Conservation (phyloP, 2,888 invertebrate species). For the Cerastis rubricosa region DNA sequence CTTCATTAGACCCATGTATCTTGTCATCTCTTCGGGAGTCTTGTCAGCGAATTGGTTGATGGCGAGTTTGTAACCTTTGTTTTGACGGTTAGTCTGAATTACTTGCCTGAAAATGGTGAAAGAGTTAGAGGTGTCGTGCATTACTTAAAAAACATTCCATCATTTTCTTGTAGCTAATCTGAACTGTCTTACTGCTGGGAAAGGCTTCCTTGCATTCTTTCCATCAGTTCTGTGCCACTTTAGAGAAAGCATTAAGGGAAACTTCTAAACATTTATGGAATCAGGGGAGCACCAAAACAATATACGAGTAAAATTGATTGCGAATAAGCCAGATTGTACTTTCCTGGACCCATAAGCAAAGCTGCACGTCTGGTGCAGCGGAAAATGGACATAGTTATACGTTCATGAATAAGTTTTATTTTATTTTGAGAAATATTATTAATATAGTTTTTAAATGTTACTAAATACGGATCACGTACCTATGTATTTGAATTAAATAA, state of each 20-base stretch:
- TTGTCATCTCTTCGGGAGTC: constrained; percentile 77
- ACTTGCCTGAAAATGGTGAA: constrained; percentile 69
- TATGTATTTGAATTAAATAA: too few relatives aligned
- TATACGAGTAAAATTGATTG: background rate
- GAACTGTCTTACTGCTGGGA: background rate
- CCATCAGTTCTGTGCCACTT: background rate
- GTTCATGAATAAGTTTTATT: background rate
- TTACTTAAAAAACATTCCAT: too few relatives aligned
- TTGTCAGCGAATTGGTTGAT: constrained; percentile 83
- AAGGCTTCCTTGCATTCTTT: background rate
- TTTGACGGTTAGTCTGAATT: constrained; percentile 72
- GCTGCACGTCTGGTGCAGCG: background rate
- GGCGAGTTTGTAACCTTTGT: constrained; percentile 77
- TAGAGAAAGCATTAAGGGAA: background rate
- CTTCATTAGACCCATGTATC: constrained; percentile 71
- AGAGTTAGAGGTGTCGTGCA: background rate
- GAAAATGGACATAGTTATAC: background rate
- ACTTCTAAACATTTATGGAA: background rate
- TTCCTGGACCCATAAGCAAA: background rate
- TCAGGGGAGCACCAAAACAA: background rate
- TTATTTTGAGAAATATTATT: background rate
- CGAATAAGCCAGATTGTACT: background rate
- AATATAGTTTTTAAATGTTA: background rate
- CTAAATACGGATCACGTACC: too few relatives aligned
- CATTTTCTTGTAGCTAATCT: background rate